Evolutionary conservation across 2,113 vertebrate genomes (phyloP), one percentile per base, ranked within the genome.

Genomic region (Osmerus mordax): DNA sequence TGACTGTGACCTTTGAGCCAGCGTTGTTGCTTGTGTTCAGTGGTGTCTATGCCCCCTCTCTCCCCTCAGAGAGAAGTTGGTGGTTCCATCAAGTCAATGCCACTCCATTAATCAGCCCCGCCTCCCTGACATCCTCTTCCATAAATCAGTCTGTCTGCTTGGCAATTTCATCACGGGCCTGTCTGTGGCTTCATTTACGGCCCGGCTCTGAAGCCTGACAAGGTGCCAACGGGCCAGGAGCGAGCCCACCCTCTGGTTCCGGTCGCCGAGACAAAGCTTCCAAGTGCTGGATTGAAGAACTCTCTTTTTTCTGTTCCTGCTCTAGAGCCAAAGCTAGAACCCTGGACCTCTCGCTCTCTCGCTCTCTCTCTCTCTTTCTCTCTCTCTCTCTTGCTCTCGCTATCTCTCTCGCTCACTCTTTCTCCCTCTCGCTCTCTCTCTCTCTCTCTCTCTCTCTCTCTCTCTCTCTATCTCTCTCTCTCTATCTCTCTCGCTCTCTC

Each of bases 71-170:
- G 76, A 76, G 51, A 72, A 7, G 18, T 41, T 53, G 68, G 3
- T 77, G 73, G 52, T 62, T 75, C 77, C 80, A 79, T 83, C 60
- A 76, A 73, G 71, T 71, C 67, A 69, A 75, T 71, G 61, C 72
- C 67, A 54, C 16, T 55, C 21, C 70, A 77, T 80, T 81, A 78
- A 69, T 73, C 77, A 60, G 32, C 52, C 67, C 28, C 53, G 36
- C 18, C 65, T 59, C 23, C 58, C 55, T 32, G 15, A 52, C 47
- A 15, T 54, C 19, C 29, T 65, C 25, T 71, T 64, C 68, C 66
- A 76, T 78, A 67, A 75, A 78, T 76, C 75, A 77, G 72, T 32
- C 58, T 65, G 32, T 23, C 58, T 29, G 41, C 70, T 67, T 73
- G 62, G 61, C 54, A 68, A 65, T 62, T 59, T 61, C 65, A 28